Evolutionary conservation across 2,888 invertebrate species (phyloP).

Genomic region (Aromia moschata): DNA sequence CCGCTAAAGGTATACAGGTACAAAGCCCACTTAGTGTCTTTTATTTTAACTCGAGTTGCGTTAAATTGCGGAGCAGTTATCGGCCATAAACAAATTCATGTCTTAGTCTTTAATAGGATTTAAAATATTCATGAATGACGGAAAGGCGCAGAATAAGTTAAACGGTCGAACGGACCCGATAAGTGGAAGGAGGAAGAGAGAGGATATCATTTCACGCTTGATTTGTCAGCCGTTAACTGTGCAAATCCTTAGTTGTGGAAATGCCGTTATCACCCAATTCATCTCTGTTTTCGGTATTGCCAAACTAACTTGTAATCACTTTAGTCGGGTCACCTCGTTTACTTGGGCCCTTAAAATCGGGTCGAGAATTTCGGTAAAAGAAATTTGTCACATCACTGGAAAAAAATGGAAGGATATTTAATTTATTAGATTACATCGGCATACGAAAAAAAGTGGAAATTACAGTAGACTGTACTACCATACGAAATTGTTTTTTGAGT

Average conservation of each 20-base stretch:
- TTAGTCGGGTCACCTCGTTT: neutral
- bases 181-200: slow-evolving; percentile 41
- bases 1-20: too few species aligned
- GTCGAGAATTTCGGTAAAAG: too few species aligned
- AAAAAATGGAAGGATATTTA: too few species aligned
- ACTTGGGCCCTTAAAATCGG: too few species aligned
- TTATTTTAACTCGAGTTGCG: too few species aligned
- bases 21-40: too few species aligned
- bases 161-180: slow-evolving; percentile 40
- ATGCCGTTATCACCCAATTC: slow-evolving; percentile 43
- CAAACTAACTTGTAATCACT: neutral
- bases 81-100: slow-evolving; percentile 25
- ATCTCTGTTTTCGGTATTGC: slow-evolving; percentile 32
- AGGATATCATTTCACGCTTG: slow-evolving; percentile 50
- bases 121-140: slow-evolving; percentile 37
- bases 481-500: too few species aligned
- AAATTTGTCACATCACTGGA: too few species aligned
- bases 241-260: slow-evolving; percentile 28
- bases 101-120: slow-evolving; percentile 25
- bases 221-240: slow-evolving; percentile 49
- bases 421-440: too few species aligned
- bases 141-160: slow-evolving; percentile 36
- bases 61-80: neutral
- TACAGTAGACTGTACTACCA: too few species aligned
- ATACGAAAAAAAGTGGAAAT: too few species aligned